Evolutionary conservation across 2,113 vertebrate genomes (phyloP).

Genomic region (Pterocles orientalis): DNA sequence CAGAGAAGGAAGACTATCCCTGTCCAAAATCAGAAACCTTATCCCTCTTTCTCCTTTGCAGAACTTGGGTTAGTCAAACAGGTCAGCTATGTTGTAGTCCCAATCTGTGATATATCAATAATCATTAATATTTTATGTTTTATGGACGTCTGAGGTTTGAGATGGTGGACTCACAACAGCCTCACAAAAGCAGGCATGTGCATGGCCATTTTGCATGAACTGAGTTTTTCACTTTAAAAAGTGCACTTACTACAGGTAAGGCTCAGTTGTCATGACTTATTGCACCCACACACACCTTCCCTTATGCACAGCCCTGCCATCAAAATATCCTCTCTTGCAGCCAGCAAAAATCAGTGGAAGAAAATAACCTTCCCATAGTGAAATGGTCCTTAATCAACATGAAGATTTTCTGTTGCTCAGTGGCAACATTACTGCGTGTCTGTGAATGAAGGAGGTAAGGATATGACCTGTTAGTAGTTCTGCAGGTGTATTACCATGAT

Average conservation of each 20-base stretch:
- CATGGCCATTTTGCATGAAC: neutral
- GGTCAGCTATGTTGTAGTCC: neutral
- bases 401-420: neutral
- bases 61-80: neutral
- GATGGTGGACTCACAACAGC: neutral
- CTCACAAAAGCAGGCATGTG: neutral
- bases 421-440: neutral
- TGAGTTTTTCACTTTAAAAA: neutral
- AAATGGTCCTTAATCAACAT: neutral
- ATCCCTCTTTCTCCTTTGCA: neutral
- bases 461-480: neutral
- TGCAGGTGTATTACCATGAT: neutral
- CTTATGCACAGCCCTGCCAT: neutral
- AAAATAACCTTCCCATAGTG: neutral
- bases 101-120: neutral
- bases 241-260: neutral
- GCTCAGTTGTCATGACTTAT: neutral
- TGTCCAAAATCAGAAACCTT: neutral
- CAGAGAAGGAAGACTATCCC: neutral
- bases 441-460: neutral
- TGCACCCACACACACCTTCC: neutral
- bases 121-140: neutral
- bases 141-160: neutral
- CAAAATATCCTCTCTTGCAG: neutral
- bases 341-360: neutral